Conservation (phyloP, 2,113 vertebrate genomes). For the Eretmochelys imbricata region DNA sequence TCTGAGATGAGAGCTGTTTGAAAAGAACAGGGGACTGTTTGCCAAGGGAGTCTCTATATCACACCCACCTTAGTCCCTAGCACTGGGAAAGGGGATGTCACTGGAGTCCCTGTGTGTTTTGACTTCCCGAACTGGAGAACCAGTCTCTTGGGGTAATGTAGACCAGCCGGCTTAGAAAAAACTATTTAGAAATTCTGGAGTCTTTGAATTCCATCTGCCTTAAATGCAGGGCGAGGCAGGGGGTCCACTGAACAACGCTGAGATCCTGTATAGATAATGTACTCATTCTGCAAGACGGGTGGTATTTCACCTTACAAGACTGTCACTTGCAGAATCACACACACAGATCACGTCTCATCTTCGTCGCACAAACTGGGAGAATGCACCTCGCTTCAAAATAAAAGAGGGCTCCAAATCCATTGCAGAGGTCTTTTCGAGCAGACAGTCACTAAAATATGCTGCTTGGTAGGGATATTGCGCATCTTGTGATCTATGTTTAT, state of each 20-base stretch:
- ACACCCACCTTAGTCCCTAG: no score
- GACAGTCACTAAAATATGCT: fast-evolving
- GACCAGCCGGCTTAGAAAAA: neutral
- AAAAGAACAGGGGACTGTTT: no score
- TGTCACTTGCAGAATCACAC: neutral
- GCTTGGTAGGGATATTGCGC: neutral
- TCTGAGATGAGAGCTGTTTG: no score
- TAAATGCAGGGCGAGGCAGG: neutral
- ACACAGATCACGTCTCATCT: neutral
- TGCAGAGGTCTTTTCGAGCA: neutral
- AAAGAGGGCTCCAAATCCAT: neutral
- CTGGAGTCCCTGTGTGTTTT: neutral
- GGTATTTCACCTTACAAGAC: neutral
- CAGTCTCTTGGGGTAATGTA: neutral
- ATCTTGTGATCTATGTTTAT: fast-evolving
- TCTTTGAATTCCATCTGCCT: slow-evolving; percentile 22
- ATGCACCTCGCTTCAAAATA: neutral
- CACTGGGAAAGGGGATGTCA: no score
- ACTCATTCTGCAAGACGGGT: neutral
- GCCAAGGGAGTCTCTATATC: no score
- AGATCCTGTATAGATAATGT: neutral
- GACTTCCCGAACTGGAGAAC: neutral
- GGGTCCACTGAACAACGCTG: neutral
- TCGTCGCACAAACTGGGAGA: neutral
- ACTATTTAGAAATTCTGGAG: neutral